Conservation (phyloP, 2,888 invertebrate species). For the Melipona beecheii region DNA sequence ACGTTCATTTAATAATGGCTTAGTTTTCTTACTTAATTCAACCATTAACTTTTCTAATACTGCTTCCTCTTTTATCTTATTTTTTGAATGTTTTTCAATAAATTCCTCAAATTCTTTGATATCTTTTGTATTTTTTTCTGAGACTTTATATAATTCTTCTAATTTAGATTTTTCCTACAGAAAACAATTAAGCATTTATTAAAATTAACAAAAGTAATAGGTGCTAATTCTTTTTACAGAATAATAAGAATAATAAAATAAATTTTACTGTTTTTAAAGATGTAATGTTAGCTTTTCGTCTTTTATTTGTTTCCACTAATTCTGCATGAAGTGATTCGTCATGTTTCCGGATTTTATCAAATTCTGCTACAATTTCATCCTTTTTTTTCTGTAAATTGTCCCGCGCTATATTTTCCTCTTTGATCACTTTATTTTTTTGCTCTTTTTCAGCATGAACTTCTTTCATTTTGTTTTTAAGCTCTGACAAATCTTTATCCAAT, state of each 20-base stretch:
- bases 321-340: slow-evolving; percentile 87
- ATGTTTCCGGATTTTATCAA: slow-evolving; percentile 84
- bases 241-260: slow-evolving; percentile 8
- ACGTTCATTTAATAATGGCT: slow-evolving; percentile 89
- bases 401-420: slow-evolving; percentile 83
- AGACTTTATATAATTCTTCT: slow-evolving; percentile 87
- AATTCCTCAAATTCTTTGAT: slow-evolving; percentile 88
- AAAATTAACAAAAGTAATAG: neutral
- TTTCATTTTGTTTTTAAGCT: slow-evolving; percentile 85
- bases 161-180: slow-evolving; percentile 88
- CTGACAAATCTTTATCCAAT: slow-evolving; percentile 74
- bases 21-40: slow-evolving; percentile 86
- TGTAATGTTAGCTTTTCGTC: slow-evolving; percentile 90
- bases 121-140: slow-evolving; percentile 90
- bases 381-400: slow-evolving; percentile 87
- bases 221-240: neutral
- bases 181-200: slow-evolving; percentile 1
- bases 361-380: slow-evolving; percentile 85
- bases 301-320: slow-evolving; percentile 89
- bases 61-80: slow-evolving; percentile 85
- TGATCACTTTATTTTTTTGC: slow-evolving; percentile 85
- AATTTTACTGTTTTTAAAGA: slow-evolving; percentile 84
- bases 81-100: slow-evolving; percentile 85
- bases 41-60: slow-evolving; percentile 84
- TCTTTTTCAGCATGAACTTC: slow-evolving; percentile 85